Evolutionary conservation across 2,888 invertebrate genomes (phyloP), one percentile per base, ranked within the genome.

Genomic region (Eupithecia subfuscata): DNA sequence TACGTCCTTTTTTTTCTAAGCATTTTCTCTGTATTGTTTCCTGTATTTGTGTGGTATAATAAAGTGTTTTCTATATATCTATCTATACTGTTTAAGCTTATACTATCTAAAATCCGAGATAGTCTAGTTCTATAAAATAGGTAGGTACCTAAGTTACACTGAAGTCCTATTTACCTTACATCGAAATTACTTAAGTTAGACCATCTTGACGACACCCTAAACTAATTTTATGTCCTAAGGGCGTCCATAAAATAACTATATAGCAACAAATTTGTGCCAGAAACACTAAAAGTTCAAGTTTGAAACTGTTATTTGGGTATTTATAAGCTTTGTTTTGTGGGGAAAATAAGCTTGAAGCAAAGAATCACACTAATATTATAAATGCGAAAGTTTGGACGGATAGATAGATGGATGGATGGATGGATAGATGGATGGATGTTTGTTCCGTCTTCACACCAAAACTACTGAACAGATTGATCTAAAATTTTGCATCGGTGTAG

Each of bases 171-270:
- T 12, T n/a, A 37, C 34, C 34, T 67, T 40, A 67, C 40, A 67
- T 37, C 37, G 37, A 34, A 37, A 67, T 67, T 67, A 67, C 65
- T 37, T 37, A 67, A 40, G 37, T 67, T 40, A 40, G n/a, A n/a
- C 40, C 18, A 40, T 67, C 64, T 34, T 34, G 40, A 40, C 37
- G 34, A 67, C 40, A 40, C 65, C 65, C 40, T 67, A 67, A 65
- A 67, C 40, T 67, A 67, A 67, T 67, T 67, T 67, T 67, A 67
- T 67, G 65, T 37, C 65, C n/a, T n/a, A n/a, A 11, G 40, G 37
- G 65, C 40, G 22, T 18, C 65, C 65, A 67, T 67, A 67, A 67
- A 69, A 25, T 48, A 69, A 69, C 45, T 48, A 64, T 37, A 37
- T 22, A 22, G 43, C 40, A 34, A 67, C 65, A n/a, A 37, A 67